Evolutionary conservation across 2,113 vertebrate genomes (phyloP).

Genomic region (Capra hircus): DNA sequence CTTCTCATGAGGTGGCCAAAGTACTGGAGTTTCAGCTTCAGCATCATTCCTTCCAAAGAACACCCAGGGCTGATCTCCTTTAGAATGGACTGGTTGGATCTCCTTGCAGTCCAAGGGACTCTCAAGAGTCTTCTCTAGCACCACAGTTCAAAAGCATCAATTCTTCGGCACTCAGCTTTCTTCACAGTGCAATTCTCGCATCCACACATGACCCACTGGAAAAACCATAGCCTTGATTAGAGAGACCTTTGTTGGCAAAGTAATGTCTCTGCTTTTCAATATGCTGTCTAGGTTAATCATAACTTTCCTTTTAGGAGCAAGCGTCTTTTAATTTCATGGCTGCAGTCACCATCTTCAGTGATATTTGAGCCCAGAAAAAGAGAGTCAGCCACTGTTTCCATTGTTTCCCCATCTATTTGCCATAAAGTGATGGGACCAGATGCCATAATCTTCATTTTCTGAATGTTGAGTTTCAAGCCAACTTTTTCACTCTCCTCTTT

Average conservation of each 20-base stretch:
- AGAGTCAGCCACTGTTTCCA: background rate
- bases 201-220: background rate
- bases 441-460: background rate
- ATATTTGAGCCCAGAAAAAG: background rate
- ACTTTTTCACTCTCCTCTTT: background rate
- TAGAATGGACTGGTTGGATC: background rate
- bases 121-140: background rate
- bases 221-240: background rate
- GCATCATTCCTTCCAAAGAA: background rate
- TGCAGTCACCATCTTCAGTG: background rate
- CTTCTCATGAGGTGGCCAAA: background rate
- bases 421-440: background rate
- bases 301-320: background rate
- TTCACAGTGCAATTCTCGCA: background rate
- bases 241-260: background rate
- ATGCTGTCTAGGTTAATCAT: background rate
- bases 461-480: background rate
- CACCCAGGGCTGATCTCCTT: background rate
- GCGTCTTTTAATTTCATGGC: background rate
- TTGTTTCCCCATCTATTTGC: background rate
- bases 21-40: background rate
- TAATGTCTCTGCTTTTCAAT: background rate
- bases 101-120: background rate
- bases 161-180: fast-evolving
- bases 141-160: background rate